Base-by-base conservation (phyloP, 2,888 invertebrate genomes). In the Meteorus colon region DNA sequence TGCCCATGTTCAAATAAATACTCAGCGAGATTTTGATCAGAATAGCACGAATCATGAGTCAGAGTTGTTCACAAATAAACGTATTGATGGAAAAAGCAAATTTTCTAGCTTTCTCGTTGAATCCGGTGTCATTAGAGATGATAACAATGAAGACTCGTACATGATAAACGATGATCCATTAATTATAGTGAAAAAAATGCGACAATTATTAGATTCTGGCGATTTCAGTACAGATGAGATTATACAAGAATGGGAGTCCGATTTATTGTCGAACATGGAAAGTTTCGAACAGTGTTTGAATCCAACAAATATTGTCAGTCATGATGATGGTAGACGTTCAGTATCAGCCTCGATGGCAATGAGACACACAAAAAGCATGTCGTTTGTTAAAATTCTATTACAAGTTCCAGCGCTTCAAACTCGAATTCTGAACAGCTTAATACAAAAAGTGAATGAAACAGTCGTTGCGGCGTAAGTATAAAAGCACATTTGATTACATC, bases 371-470 rank as follows among this genome's bases (percentile, higher is more conserved):
- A 82, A 79, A 45, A 84, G 80, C 71, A 77, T 82, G n/a, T 86
- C 86, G 48, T 81, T 89, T n/a, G 77, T 85, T 31, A 82, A 84
- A 79, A 77, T 88, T 63, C 76, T 89, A 24, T 75, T 89, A n/a
- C 85, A 89, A 79, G 76, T 87, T 77, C 81, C 86, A 10, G 79
- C 80, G 34, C 41, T 89, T 41, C 87, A 89, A 77, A 81, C 83
- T 16, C 82, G 83, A 4, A 74, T 88, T 29, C 73, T 86, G 27
- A 80, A 79, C 60, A 82, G 78, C 60, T 77, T 89, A 1, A 75
- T 86, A 29, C 77, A 80, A 45, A 87, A 84, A 80, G 81, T 89
- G 0, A 87, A 85, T 48, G 87, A 87, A 75, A 82, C 84, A 63
- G 80, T 89, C 63, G 79, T 87, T n/a, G 65, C 82, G 16, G 85